Evolutionary conservation across 2,797 vertebrate species (phyloP), one percentile per base, ranked within the genome.

Genomic region (Garrulus glandarius): DNA sequence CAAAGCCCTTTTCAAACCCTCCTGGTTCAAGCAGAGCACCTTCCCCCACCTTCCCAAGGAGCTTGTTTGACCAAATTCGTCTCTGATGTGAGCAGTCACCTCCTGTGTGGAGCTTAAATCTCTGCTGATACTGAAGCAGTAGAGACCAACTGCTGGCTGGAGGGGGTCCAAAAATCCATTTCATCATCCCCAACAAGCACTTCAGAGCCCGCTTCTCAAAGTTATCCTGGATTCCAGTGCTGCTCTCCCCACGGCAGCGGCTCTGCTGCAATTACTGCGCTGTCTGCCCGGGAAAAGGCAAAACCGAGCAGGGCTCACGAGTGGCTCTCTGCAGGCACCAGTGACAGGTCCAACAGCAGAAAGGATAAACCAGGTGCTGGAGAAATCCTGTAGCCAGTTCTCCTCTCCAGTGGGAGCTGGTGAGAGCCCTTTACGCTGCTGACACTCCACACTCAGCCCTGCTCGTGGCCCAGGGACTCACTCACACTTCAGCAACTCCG

Each of bases 111-210:
- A 61, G 82, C 64, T 93, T 50, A 17, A 87, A 84, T 61, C 87
- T 80, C 27, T 0, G 68, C 79, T 81, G 50, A 81, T 32, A 9
- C 53, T 5, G 39, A 57, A 41, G 93, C 60, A 46, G 27, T 3
- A 5, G 34, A 77, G 64, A 80, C 92, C 78, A 85, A 87, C 82
- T 44, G 53, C 84, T 87, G 95, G 6, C 68, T 94, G 93, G 63
- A 93, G 63, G 22, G 64, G 90, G 68, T 55, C 87, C 89, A 92
- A 50, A 84, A 77, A 61, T 13, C 39, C 55, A 46, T 65, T 92
- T 79, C 39, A 26, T 69, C 6, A 2, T 56, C 81, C 84, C 86
- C 81, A 52, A 47, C 57, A 15, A 57, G 19, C 86, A 64, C 59
- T 86, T 91, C 84, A 84, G 84, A 82, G 94, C 59, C 43, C 0